Evolutionary conservation across 2,888 invertebrate species (phyloP), one percentile per base, ranked within the genome.

Genomic region (Lepidonotus clava): DNA sequence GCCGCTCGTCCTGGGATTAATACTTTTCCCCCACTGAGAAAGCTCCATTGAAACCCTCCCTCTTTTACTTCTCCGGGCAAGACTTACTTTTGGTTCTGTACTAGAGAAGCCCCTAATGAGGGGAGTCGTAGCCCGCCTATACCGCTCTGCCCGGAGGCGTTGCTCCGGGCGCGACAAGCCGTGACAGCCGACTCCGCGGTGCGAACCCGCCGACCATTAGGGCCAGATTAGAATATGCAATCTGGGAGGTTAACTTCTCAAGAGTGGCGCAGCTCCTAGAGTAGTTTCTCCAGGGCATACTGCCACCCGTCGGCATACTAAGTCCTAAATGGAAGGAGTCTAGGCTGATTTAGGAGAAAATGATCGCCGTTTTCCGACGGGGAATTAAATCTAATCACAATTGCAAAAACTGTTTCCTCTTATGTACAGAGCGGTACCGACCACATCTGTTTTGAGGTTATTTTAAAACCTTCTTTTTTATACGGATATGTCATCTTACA

Each of bases 341-440:
- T 71, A 38, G 71, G 34, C 38, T 71, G 71, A 71, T 71, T 71
- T 36, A 71, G 71, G 71, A 71, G 36, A 38, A 36, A 71, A 71
- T 38, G 71, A 71, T 38, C 71, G 38, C 71, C n/a, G 21, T 14
- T 18, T 71, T 71, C 71, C 38, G n/a, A 71, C 38, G 38, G 61
- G 71, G 71, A 14, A 38, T 34, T 34, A 71, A 38, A n/a, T 38
- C 36, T 71, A 38, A 71, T 71, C 71, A 6, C 38, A 71, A 71
- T 71, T 71, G n/a, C 38, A 38, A 71, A 36, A 71, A 71, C n/a
- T n/a, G n/a, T n/a, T n/a, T n/a, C n/a, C n/a, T n/a, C n/a, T n/a
- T n/a, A n/a, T n/a, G n/a, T n/a, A n/a, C n/a, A n/a, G n/a, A n/a
- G n/a, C n/a, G n/a, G n/a, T n/a, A n/a, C n/a, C n/a, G n/a, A n/a